Percentiles rank a stretch among this genome's conserved stretches.
phyloP scores from a whole-genome alignment of 2,888 invertebrate genomes.

The Aphelenchoides bicaudatus region DNA sequence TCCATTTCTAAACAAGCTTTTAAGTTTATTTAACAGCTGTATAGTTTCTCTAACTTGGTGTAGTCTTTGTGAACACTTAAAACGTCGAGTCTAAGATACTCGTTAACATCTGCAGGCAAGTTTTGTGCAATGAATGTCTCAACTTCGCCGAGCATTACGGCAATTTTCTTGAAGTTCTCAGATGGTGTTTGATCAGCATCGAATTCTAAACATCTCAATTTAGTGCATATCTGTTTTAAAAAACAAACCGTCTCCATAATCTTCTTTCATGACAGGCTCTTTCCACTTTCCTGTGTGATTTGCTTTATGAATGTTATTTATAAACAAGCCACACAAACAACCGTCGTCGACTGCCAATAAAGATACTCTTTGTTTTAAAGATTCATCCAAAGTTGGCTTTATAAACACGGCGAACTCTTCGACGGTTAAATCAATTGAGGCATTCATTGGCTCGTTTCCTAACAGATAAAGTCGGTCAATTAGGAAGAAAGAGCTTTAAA shows the following conservation, averaged over 20 bases:
- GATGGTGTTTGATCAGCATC: neutral
- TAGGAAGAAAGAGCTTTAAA: too few species aligned
- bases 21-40: neutral
- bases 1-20: slow-evolving; percentile 1
- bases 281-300: neutral
- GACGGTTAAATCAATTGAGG: too few species aligned
- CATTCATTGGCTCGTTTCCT: too few species aligned
- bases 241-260: neutral
- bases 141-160: neutral
- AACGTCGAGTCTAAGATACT: slow-evolving; percentile 5
- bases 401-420: too few species aligned
- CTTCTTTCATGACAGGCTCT: neutral
- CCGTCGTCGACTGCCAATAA: neutral
- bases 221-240: neutral
- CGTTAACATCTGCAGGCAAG: neutral
- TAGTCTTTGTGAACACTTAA: slow-evolving; percentile 7
- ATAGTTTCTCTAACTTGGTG: neutral
- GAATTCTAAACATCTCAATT: slow-evolving; percentile 2
- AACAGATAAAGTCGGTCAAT: too few species aligned
- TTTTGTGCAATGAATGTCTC: neutral
- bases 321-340: neutral
- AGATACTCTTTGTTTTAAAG: too few species aligned
- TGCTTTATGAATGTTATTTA: slow-evolving; percentile 5
- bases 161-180: slow-evolving; percentile 3
- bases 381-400: too few species aligned